A percentile compares a stretch with the other conserved stretches of the same genome.
These are phyloP conservation scores for Drosophila paracracens DNA, from an alignment of 2,888 invertebrate genomes.

Conservation along the genomic window DNA sequence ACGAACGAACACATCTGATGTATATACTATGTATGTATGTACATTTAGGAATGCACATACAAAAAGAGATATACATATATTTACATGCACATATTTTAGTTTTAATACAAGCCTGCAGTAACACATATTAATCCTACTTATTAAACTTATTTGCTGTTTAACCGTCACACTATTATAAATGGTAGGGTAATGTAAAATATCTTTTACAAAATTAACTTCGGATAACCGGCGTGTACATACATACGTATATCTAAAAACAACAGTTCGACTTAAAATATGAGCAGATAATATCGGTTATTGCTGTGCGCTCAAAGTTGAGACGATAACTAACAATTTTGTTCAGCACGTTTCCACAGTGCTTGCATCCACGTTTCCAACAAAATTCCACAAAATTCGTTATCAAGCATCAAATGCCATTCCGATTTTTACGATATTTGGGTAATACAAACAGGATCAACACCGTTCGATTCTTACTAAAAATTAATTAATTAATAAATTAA, in stretches of 20 bases:
- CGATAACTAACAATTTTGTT: not conserved
- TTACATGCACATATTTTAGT: not conserved
- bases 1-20: not conserved
- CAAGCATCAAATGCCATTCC: not conserved
- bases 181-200: not conserved
- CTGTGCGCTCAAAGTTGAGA: not conserved
- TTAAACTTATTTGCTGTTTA: not conserved
- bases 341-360: not conserved
- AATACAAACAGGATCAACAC: not conserved
- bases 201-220: not conserved
- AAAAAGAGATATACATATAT: not conserved
- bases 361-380: not conserved
- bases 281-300: not conserved
- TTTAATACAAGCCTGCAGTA: not conserved
- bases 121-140: not conserved
- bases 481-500: too few relatives aligned
- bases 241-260: constrained; percentile 2
- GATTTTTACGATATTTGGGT: not conserved
- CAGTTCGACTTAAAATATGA: not conserved
- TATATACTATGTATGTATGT: not conserved
- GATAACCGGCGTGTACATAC: constrained; percentile 1
- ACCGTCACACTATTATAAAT: not conserved
- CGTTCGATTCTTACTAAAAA: not conserved
- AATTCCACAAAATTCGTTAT: not conserved
- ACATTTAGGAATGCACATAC: not conserved